Evolutionary conservation across 2,113 vertebrate species (phyloP), one percentile per base, ranked within the genome.

Genomic region (Austrofundulus limnaeus): DNA sequence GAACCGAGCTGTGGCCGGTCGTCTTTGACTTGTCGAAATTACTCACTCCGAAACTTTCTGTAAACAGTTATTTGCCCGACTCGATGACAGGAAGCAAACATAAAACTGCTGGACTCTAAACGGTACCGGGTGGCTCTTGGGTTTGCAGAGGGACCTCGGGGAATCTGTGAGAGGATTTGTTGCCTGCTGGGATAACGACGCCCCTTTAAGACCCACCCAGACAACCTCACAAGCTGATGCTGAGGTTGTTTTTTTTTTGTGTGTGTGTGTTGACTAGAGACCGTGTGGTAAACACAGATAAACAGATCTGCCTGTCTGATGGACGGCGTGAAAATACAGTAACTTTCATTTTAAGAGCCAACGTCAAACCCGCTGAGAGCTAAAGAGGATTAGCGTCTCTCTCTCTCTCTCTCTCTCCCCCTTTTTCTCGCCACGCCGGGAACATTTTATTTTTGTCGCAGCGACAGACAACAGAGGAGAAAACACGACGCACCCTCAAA

Each of bases 151-250:
- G 58, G 68, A 69, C 84, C 70, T 77, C 60, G 67, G 67, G 76
- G 61, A 71, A 76, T 79, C 78, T 76, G 68, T 59, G 34, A 75
- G 67, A 34, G 31, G 80, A 78, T 85, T 75, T 77, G 47, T 3
- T 11, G 15, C 83, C 78, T 49, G 75, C 81, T 85, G 83, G 68
- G 86, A 80, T 89, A 84, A 87, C 82, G 77, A 83, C 77, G 74
- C 31, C n/a, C n/a, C n/a, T n/a, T n/a, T n/a, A n/a, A n/a, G n/a
- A n/a, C n/a, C n/a, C 72, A 67, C 74, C 60, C 82, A 74, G 75
- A 82, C 73, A 72, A 63, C 75, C 72, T 68, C 80, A 78, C 72
- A 83, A 83, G 82, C 59, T 75, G 75, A 54, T 67, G 79, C 78
- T 76, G 76, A 85, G 56, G 59, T 41, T 5, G 37, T 58, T 61